Evolutionary conservation across 2,888 invertebrate species (phyloP).

Genomic region (Ditylenchus weischeri): DNA sequence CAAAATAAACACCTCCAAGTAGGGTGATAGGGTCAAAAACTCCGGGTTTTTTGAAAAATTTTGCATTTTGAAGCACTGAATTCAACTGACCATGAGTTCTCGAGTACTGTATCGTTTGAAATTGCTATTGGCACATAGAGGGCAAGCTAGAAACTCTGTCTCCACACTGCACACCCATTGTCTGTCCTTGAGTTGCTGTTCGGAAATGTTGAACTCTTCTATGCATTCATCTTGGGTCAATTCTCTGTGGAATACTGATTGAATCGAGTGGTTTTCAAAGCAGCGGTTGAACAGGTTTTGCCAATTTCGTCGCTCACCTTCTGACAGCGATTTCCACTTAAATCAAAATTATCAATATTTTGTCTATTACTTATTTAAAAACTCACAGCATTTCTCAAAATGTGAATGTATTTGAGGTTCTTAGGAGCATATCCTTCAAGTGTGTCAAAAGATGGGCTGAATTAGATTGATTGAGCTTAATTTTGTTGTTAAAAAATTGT

Average conservation of each 20-base stretch:
- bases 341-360: not conserved
- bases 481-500: too few relatives aligned
- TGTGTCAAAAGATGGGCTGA: slow-evolving; percentile 8
- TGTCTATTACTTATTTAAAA: not conserved
- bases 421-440: slow-evolving; percentile 7
- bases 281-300: slow-evolving; percentile 1
- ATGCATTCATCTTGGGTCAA: too few relatives aligned
- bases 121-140: slow-evolving; percentile 5
- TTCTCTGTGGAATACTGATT: not conserved
- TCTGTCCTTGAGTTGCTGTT: slow-evolving; percentile 3
- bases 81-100: slow-evolving; percentile 4
- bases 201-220: not conserved
- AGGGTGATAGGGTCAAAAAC: too few relatives aligned
- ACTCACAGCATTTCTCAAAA: slow-evolving; percentile 4
- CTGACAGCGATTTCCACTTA: slow-evolving; percentile 13
- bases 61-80: not conserved
- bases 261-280: not conserved
- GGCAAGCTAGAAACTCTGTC: slow-evolving; percentile 11
- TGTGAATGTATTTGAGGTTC: slow-evolving; percentile 12
- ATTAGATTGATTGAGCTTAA: not conserved
- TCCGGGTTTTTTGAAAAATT: too few relatives aligned
- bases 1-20: too few relatives aligned
- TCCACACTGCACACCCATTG: slow-evolving; percentile 12
- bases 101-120: slow-evolving; percentile 3
- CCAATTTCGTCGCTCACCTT: slow-evolving; percentile 13